Base-by-base conservation (phyloP, 2,113 vertebrate species). In the Agapornis roseicollis region DNA sequence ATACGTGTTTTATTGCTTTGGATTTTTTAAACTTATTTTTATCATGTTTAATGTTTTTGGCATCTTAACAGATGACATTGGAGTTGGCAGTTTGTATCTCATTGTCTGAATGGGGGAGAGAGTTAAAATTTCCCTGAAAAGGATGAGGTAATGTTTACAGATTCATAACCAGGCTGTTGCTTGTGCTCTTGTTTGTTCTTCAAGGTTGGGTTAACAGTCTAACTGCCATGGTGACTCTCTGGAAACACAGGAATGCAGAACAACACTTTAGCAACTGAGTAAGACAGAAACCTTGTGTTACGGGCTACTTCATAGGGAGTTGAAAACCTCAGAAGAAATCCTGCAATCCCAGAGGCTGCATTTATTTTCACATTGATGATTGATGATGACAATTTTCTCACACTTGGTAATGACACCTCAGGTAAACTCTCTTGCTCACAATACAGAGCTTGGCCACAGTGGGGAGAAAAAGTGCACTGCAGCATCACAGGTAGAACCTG, bases 131-230 rank as follows among this genome's bases (percentile, higher is more conserved):
- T 46, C 44, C 64, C 65, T 69, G 77, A 37, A 85, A 61, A 0
- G 16, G 78, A 63, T 90, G 93, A 92, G 66, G 52, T 76, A 79
- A 76, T 91, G 74, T 89, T 88, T 85, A 69, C 66, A 76, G 88
- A 84, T 23, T 82, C 73, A 81, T 28, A 76, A 88, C 72, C 73
- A 76, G 73, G 27, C 66, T 25, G 73, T 50, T 82, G 65, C 83
- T 63, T 73, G 47, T 58, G 41, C 56, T 89, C 80, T 18, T 88
- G 58, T 96, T 96, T 96, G 96, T 84, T 95, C 77, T 94, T 80
- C 94, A 93, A 84, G 88, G 86, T 76, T 84, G 83, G 90, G 49
- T 92, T 94, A 95, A 92, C 92, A 94, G 80, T 61, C 49, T 72
- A 63, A 90, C 82, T 93, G 73, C 90, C 80, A 64, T 82, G 73